Evolutionary conservation across 2,888 invertebrate species (phyloP).

Genomic region (Holacanthella duospinosa): DNA sequence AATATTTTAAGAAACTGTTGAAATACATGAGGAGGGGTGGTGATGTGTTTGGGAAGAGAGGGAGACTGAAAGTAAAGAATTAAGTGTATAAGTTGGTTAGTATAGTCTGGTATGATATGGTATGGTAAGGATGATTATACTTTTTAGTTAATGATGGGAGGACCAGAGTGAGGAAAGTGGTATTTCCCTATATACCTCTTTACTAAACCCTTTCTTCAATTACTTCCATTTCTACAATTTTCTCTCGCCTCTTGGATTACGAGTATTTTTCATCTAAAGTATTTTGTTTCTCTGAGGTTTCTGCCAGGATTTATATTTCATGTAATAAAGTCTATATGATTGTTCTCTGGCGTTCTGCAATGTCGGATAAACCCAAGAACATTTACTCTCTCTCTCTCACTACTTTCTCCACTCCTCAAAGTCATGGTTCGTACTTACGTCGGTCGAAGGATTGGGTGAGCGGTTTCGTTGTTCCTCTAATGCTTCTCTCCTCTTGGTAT

Average conservation of each 20-base stretch:
- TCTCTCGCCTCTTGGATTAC: neutral
- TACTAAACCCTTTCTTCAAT: neutral
- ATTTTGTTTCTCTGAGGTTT: neutral
- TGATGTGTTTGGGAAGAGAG: neutral
- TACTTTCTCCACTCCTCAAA: neutral
- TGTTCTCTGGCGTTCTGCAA: neutral
- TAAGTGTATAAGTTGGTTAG: too few relatives aligned
- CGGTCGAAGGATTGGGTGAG: too few relatives aligned
- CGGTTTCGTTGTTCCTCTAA: too few relatives aligned
- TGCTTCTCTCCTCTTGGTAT: too few relatives aligned
- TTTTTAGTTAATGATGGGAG: conserved; percentile 1
- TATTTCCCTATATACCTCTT: too few relatives aligned
- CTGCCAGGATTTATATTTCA: neutral
- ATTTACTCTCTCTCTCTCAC: neutral
- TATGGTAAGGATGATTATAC: neutral
- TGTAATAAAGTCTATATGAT: neutral
- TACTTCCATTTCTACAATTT: too few relatives aligned
- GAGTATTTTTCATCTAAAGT: neutral
- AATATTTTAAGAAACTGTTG: neutral
- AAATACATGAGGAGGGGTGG: neutral
- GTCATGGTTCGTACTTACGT: too few relatives aligned
- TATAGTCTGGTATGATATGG: too few relatives aligned
- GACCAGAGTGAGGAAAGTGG: neutral
- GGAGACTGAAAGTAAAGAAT: neutral
- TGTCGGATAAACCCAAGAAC: neutral